Conservation (phyloP, 1,140 invertebrate species). For the Mactra quadrangularis region DNA sequence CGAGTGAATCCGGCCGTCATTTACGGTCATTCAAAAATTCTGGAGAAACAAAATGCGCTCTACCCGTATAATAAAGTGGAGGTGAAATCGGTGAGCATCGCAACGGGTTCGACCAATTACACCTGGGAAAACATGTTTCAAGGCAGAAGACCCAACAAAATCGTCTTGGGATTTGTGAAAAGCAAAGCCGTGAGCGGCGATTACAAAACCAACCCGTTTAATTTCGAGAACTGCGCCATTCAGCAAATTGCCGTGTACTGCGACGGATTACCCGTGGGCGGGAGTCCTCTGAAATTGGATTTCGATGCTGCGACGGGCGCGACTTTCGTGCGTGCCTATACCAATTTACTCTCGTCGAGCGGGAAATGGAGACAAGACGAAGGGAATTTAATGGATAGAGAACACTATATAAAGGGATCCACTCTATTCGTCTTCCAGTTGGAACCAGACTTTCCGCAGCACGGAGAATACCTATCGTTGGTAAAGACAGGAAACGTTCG, state of each 20-base stretch:
- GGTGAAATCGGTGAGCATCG: conserved; percentile 26
- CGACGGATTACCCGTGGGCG: conserved; percentile 17
- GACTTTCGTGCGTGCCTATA: conserved; percentile 16
- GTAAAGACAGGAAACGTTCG: conserved; percentile 33
- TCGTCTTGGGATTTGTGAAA: conserved; percentile 38
- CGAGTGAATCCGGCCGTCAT: conserved; percentile 19
- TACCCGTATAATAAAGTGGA: conserved; percentile 32
- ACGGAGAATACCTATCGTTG: conserved; percentile 40
- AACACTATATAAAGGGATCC: conserved; percentile 14
- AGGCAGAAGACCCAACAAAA: conserved; percentile 25
- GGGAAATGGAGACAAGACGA: conserved; percentile 36
- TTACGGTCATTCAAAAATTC: conserved; percentile 28
- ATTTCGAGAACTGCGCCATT: conserved; percentile 37
- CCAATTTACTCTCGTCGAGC: conserved; percentile 5
- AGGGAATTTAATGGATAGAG: conserved; percentile 20
- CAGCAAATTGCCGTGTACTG: conserved; percentile 33
- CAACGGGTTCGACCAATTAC: conserved; percentile 21
- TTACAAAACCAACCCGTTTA: conserved; percentile 34
- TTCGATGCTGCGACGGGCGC: neutral
- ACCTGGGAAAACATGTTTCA: conserved; percentile 38
- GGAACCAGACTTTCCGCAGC: conserved; percentile 28
- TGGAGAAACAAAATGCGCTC: conserved; percentile 37
- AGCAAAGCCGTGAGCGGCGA: conserved; percentile 25
- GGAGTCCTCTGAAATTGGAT: conserved; percentile 44
- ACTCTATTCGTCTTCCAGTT: conserved; percentile 21